Conservation (phyloP, 2,797 vertebrate genomes). For the Melanotaenia parkinsoni region DNA sequence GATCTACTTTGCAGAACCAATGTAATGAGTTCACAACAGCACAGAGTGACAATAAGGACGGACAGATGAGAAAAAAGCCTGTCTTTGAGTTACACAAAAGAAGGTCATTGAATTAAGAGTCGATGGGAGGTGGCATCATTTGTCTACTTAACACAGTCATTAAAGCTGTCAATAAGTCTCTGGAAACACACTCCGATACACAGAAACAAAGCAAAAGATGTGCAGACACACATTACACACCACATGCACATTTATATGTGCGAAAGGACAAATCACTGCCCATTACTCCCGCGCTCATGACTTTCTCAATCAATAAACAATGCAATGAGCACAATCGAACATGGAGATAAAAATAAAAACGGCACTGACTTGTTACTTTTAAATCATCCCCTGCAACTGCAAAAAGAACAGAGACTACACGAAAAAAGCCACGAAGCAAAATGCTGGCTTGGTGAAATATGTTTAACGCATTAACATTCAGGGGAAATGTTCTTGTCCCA, state of each 20-base stretch:
- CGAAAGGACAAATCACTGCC: conserved; percentile 30
- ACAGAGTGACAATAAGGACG: conserved; percentile 3
- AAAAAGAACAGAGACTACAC: neutral
- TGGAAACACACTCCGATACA: conserved; percentile 8
- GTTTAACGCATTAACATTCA: conserved; percentile 38
- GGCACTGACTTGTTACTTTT: conserved; percentile 24
- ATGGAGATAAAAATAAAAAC: conserved; percentile 24
- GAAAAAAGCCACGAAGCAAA: neutral
- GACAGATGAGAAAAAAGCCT: conserved; percentile 30
- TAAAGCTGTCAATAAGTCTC: conserved; percentile 28
- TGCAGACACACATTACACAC: neutral
- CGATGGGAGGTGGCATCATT: conserved; percentile 11
- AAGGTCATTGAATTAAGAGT: conserved; percentile 38
- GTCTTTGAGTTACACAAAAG: conserved; percentile 24
- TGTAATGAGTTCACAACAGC: conserved; percentile 10
- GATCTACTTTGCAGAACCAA: conserved; percentile 27
- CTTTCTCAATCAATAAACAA: conserved; percentile 1
- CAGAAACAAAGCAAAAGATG: neutral
- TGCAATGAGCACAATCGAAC: neutral
- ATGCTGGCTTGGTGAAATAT: conserved; percentile 3
- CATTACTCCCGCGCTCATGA: conserved; percentile 13
- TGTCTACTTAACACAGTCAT: conserved; percentile 36
- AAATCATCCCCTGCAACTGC: conserved; percentile 4
- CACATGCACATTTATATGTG: conserved; percentile 24
- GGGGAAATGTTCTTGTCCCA: neutral